These are phyloP conservation scores for Acrocephalus scirpaceus DNA, from an alignment of 2,797 vertebrate species.

Conservation along the genomic window DNA sequence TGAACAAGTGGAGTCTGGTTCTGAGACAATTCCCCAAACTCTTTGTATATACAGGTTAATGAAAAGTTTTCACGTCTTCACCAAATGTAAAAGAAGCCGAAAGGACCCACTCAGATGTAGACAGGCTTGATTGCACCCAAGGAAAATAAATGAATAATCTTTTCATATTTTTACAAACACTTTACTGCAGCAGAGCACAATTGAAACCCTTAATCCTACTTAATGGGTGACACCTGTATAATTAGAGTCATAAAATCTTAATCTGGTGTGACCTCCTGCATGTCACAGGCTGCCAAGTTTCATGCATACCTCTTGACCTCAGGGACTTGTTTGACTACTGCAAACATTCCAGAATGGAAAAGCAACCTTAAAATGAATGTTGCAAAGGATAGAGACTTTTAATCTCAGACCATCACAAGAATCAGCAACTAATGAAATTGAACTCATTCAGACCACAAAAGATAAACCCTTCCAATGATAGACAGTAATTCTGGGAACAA, in stretches of 20 bases:
- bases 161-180: background rate
- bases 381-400: background rate
- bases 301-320: background rate
- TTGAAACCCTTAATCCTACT: background rate
- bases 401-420: background rate
- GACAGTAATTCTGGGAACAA: background rate
- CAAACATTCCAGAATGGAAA: background rate
- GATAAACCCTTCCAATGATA: background rate
- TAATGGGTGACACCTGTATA: background rate
- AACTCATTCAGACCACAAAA: background rate
- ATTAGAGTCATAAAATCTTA: background rate
- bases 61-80: background rate
- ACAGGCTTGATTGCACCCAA: background rate
- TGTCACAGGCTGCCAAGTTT: background rate
- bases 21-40: background rate
- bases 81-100: background rate
- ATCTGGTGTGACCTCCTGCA: background rate
- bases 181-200: background rate
- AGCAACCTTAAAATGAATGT: background rate
- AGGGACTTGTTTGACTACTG: background rate
- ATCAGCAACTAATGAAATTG: background rate
- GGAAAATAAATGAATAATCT: background rate
- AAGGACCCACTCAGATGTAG: background rate
- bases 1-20: background rate
- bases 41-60: background rate